Evolutionary conservation across 2,113 vertebrate species (phyloP).

Genomic region (Tetrao urogallus): DNA sequence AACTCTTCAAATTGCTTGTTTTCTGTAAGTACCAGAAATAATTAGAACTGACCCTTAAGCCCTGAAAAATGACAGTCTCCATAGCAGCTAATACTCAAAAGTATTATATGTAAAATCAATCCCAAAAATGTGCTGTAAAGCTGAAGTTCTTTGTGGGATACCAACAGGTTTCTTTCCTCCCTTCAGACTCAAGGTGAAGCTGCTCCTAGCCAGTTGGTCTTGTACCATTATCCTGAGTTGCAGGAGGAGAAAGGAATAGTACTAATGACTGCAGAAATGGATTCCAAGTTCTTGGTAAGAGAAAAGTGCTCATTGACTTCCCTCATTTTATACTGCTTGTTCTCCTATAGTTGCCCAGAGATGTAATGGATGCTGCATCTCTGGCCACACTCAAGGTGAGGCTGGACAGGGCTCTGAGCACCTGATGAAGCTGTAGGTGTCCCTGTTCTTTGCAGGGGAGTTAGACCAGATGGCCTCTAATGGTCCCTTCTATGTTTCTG

Average conservation of each 20-base stretch:
- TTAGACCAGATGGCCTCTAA: too few species aligned
- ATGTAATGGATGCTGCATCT: too few species aligned
- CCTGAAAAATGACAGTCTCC: background rate
- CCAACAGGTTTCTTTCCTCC: background rate
- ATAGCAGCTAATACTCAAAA: background rate
- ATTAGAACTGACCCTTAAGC: background rate
- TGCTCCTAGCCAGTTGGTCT: slow-evolving; percentile 90
- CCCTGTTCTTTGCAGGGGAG: too few species aligned
- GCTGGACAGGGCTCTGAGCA: too few species aligned
- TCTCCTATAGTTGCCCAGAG: background rate
- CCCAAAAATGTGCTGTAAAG: background rate
- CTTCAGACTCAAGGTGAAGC: slow-evolving; percentile 86
- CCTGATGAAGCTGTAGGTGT: too few species aligned
- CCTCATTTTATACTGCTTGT: background rate
- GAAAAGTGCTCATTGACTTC: background rate
- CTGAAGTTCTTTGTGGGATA: background rate
- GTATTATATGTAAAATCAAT: background rate
- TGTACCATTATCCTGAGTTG: slow-evolving; percentile 94
- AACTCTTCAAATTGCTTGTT: background rate
- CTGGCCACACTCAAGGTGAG: too few species aligned
- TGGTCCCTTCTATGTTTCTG: too few species aligned
- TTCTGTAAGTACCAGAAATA: background rate
- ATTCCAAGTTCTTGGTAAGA: slow-evolving; percentile 90
- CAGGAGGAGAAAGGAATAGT: slow-evolving; percentile 92
- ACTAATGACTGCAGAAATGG: slow-evolving; percentile 94